Base-by-base conservation (phyloP, 2,888 invertebrate genomes). In the Eilema griseolum region DNA sequence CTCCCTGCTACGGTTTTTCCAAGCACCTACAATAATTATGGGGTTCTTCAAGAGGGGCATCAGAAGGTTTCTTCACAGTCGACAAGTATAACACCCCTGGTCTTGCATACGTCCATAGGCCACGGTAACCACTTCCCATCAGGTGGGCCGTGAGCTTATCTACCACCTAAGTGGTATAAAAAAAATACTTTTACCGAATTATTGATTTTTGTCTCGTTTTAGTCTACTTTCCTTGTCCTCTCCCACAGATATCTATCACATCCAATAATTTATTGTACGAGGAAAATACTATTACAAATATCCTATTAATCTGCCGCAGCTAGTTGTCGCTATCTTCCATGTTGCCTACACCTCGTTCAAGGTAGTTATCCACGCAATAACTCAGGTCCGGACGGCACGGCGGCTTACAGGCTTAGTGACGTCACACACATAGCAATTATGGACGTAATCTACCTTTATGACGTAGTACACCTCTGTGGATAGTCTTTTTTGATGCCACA, bases 301-400 rank as follows among this genome's bases (percentile, higher is more conserved):
- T 20, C 20, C 4, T 23, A 57, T 66, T 66, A 66, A 66, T 57
- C 64, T 64, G 14, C 41, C 26, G 26, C 14, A 28, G 5, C 28
- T 37, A 46, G 24, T 14, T 65, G n/a, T 33, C 11, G 7, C 12
- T 23, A 23, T 16, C 37, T 37, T 26, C 7, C 64, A 28, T 46
- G 41, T 26, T n/a, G 20, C 4, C 78, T 82, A 79, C 77, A 80
- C 66, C 66, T 52, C 63, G 78, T 73, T 80, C 75, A 76, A 76
- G 71, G 74, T 70, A 78, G 70, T 77, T 80, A 81, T 82, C 79
- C 78, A 65, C 59, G 77, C 83, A 79, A 85, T 86, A 87, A 85
- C 77, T 87, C 83, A 83, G 71, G 72, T 33, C 33, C 41, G 71
- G 57, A 60, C 60, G 66, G 69, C 31, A 31, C 61, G 62, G 28